A percentile compares a stretch with the other conserved stretches of the same genome.
These are phyloP conservation scores for Oophaga sylvatica DNA, from an alignment of 2,797 vertebrate species.

Conservation along the genomic window DNA sequence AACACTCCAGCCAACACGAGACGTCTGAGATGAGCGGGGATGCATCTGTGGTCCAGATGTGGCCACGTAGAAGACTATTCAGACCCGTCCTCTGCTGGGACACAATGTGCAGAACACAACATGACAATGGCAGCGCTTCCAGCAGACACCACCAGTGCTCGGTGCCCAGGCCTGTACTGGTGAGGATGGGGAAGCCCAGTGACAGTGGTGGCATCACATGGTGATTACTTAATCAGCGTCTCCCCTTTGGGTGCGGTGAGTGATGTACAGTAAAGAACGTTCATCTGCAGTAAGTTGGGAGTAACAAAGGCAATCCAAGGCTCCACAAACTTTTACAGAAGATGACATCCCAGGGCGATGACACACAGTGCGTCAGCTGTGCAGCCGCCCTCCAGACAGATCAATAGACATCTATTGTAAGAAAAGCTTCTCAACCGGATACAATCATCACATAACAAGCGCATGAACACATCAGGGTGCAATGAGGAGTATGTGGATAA, in stretches of 20 bases:
- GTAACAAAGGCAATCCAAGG: not conserved
- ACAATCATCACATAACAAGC: no score
- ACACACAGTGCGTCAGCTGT: not conserved
- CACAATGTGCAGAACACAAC: no score
- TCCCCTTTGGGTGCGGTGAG: not conserved
- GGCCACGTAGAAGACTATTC: constrained; percentile 27
- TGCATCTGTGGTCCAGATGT: constrained; percentile 28
- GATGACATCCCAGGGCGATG: not conserved
- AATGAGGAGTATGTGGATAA: no score
- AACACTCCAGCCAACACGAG: not conserved
- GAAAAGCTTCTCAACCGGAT: not conserved
- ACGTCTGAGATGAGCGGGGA: not conserved
- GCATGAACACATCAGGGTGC: no score
- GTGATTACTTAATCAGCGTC: not conserved
- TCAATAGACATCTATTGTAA: not conserved
- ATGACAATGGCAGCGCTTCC: not conserved
- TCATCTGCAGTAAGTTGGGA: not conserved
- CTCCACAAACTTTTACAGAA: not conserved
- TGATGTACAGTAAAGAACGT: not conserved
- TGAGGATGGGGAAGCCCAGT: not conserved
- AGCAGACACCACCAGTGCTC: not conserved
- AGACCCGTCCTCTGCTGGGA: not conserved
- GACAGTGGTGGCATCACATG: not conserved
- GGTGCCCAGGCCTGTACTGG: not conserved
- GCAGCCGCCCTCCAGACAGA: not conserved